Percentiles rank a stretch among this genome's conserved stretches.
phyloP scores from a whole-genome alignment of 2,888 invertebrate species.

The Meteorus colon region DNA sequence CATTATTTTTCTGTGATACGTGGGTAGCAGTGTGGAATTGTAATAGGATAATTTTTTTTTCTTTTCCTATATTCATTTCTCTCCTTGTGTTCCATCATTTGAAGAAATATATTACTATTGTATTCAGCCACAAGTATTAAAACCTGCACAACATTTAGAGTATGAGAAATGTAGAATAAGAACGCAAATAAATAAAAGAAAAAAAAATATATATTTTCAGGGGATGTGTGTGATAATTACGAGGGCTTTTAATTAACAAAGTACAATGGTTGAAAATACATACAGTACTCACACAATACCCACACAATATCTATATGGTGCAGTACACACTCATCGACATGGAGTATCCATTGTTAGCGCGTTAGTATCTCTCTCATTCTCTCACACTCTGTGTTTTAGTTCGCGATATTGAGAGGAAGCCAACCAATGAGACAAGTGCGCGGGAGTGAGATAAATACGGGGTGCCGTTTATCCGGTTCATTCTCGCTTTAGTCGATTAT shows the following conservation, averaged over 20 bases:
- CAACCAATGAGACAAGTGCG: conserved; percentile 10
- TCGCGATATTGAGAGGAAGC: conserved; percentile 30
- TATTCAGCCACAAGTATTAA: neutral
- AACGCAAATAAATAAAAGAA: conserved; percentile 13
- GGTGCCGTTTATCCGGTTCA: conserved; percentile 57
- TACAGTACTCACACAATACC: neutral
- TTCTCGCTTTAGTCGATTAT: conserved; percentile 61
- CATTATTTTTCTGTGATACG: neutral
- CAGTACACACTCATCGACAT: conserved; percentile 29
- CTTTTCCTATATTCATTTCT: neutral
- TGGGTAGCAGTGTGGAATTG: no score
- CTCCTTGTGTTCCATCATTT: neutral
- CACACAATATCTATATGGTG: neutral
- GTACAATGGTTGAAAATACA: conserved; percentile 56
- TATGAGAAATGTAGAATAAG: neutral
- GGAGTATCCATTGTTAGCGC: conserved; percentile 56
- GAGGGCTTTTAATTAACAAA: conserved; percentile 62
- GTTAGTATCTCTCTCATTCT: conserved; percentile 49
- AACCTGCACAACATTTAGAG: neutral
- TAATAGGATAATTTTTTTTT: neutral
- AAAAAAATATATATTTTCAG: conserved; percentile 54
- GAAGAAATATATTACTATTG: neutral
- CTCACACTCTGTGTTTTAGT: conserved; percentile 51
- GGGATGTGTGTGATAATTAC: conserved; percentile 55
- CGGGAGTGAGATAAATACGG: conserved; percentile 25